phyloP scores from a whole-genome alignment of 2,113 vertebrate species.

The Castor canadensis region DNA sequence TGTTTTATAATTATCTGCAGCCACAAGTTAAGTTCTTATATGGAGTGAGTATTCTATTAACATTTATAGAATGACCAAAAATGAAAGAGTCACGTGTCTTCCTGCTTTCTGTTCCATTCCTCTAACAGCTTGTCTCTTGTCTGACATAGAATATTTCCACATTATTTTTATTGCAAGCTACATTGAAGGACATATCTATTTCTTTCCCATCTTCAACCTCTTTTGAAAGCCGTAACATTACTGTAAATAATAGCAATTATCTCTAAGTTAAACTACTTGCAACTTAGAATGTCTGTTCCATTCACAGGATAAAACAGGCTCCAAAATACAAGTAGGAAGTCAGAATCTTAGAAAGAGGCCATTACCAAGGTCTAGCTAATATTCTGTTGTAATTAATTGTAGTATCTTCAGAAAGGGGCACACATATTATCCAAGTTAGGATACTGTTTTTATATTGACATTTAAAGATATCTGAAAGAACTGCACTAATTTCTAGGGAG shows the following conservation, averaged over 20 bases:
- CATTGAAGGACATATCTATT: neutral
- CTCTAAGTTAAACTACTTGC: neutral
- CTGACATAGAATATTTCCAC: neutral
- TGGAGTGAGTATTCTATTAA: neutral
- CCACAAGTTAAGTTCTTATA: neutral
- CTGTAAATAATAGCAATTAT: neutral
- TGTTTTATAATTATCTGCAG: constrained; percentile 7
- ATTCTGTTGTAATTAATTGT: neutral
- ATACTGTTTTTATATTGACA: neutral
- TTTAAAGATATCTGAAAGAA: constrained; percentile 33
- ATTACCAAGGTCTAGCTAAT: neutral
- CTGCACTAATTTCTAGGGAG: constrained; percentile 12
- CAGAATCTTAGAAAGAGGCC: neutral
- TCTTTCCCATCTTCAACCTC: neutral
- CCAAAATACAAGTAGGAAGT: constrained; percentile 23
- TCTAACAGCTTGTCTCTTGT: neutral
- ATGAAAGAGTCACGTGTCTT: neutral
- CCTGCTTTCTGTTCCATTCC: neutral
- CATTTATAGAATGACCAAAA: constrained; percentile 39
- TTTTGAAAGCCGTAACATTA: neutral
- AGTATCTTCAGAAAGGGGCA: constrained; percentile 14
- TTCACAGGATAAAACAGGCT: neutral
- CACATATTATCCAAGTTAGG: neutral
- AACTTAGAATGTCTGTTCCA: neutral
- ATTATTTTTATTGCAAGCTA: neutral